These are phyloP conservation scores for Pangasius larnaudii DNA, from an alignment of 2,797 vertebrate species.

Conservation along the genomic window DNA sequence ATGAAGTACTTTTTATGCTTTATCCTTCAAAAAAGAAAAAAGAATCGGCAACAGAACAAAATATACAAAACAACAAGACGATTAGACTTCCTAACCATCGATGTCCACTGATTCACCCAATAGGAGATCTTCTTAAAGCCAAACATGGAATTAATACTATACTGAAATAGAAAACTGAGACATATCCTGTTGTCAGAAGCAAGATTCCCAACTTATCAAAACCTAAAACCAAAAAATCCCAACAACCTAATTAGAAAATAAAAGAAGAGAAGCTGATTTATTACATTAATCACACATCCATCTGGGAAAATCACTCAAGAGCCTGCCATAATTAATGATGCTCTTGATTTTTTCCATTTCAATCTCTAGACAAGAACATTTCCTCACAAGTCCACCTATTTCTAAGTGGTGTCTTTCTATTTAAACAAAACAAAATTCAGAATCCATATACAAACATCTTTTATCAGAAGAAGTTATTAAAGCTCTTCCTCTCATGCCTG, in stretches of 20 bases:
- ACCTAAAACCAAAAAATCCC: background rate
- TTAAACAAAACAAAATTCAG: conserved; percentile 12
- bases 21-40: background rate
- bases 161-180: background rate
- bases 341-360: background rate
- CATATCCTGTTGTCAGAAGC: background rate
- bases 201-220: background rate
- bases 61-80: background rate
- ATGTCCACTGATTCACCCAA: background rate
- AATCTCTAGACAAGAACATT: background rate
- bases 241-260: background rate
- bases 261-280: background rate
- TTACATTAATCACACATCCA: no score
- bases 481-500: background rate
- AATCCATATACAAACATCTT: background rate
- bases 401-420: background rate
- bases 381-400: background rate
- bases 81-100: background rate
- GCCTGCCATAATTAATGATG: background rate
- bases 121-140: background rate
- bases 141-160: background rate
- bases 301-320: background rate
- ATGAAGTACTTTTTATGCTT: background rate
- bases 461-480: background rate
- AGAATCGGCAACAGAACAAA: background rate